phyloP scores from a whole-genome alignment of 2,113 vertebrate species.

The Zosterops japonicus region DNA sequence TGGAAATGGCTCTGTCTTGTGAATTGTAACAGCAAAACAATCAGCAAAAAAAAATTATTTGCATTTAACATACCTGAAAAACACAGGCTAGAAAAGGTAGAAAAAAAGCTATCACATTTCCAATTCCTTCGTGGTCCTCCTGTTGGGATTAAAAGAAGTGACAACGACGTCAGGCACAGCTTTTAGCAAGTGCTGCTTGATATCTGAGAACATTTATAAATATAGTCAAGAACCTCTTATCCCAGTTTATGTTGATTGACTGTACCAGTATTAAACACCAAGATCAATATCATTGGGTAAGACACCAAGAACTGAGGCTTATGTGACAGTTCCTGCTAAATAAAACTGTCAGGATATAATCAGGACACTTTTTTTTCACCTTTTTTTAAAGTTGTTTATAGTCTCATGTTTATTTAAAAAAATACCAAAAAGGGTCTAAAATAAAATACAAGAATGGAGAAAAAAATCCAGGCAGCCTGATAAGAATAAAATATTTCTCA shows the following conservation, averaged over 20 bases:
- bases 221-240: not conserved
- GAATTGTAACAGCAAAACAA: not conserved
- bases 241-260: not conserved
- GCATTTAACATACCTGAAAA: constrained; percentile 80
- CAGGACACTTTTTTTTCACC: not conserved
- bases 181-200: not conserved
- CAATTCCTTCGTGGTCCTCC: constrained; percentile 87
- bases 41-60: not conserved
- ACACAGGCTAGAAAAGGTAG: constrained; percentile 87
- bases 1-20: not conserved
- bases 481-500: not conserved
- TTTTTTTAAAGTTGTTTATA: not conserved
- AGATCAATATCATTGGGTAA: not conserved
- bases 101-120: constrained; percentile 89
- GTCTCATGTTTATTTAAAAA: not conserved
- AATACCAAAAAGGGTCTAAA: not conserved
- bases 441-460: not conserved
- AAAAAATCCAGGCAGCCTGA: not conserved
- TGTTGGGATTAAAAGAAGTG: constrained; percentile 54
- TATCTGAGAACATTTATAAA: not conserved
- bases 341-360: not conserved
- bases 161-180: not conserved
- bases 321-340: not conserved
- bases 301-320: not conserved
- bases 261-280: not conserved